phyloP scores from a whole-genome alignment of 1,140 invertebrate genomes.

The Ceratina australensis region DNA sequence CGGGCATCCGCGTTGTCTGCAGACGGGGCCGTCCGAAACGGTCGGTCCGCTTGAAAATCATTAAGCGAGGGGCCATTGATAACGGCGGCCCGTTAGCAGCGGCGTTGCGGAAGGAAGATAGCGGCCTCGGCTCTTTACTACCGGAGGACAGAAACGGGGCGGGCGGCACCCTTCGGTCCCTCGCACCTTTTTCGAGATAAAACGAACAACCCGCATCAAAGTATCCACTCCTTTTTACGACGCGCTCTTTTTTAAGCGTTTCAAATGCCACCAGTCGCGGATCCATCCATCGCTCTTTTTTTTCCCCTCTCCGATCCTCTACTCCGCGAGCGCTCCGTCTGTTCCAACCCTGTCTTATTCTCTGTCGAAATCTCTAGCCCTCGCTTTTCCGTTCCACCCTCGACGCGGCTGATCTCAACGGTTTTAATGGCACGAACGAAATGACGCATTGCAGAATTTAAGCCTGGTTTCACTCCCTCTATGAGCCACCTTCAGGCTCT shows the following conservation, averaged over 20 bases:
- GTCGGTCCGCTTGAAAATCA: slow-evolving; percentile 71
- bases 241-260: slow-evolving; percentile 69
- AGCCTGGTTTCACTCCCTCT: slow-evolving; percentile 45
- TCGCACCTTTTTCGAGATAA: slow-evolving; percentile 62
- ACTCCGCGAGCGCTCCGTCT: background rate
- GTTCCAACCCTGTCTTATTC: background rate
- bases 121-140: slow-evolving; percentile 63
- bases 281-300: slow-evolving; percentile 39
- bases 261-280: slow-evolving; percentile 49
- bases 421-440: slow-evolving; percentile 54
- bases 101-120: slow-evolving; percentile 59
- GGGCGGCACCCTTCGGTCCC: slow-evolving; percentile 52
- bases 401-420: slow-evolving; percentile 40
- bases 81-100: slow-evolving; percentile 58
- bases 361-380: background rate
- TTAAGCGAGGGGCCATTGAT: slow-evolving; percentile 67
- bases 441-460: slow-evolving; percentile 55
- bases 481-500: slow-evolving; percentile 32
- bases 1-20: background rate
- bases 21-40: slow-evolving; percentile 19
- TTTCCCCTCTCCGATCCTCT: slow-evolving; percentile 23
- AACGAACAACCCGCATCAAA: slow-evolving; percentile 68
- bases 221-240: slow-evolving; percentile 67
- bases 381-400: background rate
- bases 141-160: slow-evolving; percentile 56